Base-by-base conservation (phyloP, 2,113 vertebrate genomes). In the Falcunculus frontatus region DNA sequence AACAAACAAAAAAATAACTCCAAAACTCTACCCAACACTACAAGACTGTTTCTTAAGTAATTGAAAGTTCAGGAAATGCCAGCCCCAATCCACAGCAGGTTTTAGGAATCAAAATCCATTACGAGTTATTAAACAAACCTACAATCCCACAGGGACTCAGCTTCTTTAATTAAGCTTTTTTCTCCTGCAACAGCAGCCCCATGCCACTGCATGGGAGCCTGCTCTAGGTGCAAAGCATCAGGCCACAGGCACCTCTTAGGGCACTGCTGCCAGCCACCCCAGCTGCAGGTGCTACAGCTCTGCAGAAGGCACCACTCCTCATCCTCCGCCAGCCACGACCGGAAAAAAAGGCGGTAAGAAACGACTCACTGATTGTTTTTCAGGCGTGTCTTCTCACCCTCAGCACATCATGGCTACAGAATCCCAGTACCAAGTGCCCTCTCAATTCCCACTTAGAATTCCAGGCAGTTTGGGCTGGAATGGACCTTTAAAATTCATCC, bases 201-300 rank as follows among this genome's bases (percentile, higher is more conserved):
- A 0, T 13, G 23, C 21, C 82, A 21, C 62, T 7, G 1, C 32
- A 19, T 26, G 46, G 53, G 62, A 87, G 46, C 17, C 47, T 32
- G 19, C 26, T 22, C 39, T 0, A 1, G 16, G 6, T 22, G 69
- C 50, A 89, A 57, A 60, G 63, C 72, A 13, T 0, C 0, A 1
- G 65, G 39, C 11, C 1, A 1, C 18, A 14, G 23, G 14, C 0
- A 0, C 32, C 44, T 57, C 44, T 42, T 11, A 1, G 2, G 15
- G n/a, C 16, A 26, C 47, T 18, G 11, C 47, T 46, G 46, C 14
- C 4, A 4, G 23, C 57, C 63, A 60, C 13, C 8, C 6, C 72
- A 42, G 49, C 63, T 69, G 39, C 42, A 50, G 69, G 59, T 1
- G 3, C 79, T 50, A 44, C 33, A 57, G 60, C 37, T 53, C 53